Conservation (phyloP, 23 tunicate species). For the Halocynthia aurantium region DNA sequence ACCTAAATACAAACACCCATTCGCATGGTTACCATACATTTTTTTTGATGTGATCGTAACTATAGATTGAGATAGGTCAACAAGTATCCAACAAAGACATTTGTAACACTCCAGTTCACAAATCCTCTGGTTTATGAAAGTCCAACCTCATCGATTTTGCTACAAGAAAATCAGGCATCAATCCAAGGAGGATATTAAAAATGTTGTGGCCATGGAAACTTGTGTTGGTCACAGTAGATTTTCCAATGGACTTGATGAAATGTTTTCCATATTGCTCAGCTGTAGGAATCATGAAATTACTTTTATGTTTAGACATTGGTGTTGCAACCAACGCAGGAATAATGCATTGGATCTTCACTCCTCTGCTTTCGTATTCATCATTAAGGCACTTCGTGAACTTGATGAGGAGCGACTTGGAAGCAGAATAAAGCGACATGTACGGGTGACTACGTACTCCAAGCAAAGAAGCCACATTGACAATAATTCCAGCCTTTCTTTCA, state of each 20-base stretch:
- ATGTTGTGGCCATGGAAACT: slow-evolving; percentile 20
- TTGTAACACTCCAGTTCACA: no score
- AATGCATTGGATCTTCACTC: slow-evolving; percentile 12
- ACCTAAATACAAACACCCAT: no score
- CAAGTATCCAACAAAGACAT: no score
- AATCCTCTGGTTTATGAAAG: no score
- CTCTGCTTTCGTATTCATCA: slow-evolving; percentile 1
- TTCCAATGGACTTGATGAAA: slow-evolving; percentile 10
- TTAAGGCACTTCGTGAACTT: neutral
- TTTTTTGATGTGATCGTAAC: no score
- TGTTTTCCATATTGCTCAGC: slow-evolving; percentile 14
- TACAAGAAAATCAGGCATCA: slow-evolving; percentile 3
- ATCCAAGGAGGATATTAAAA: neutral
- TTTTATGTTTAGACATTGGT: slow-evolving; percentile 6
- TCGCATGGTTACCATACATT: no score
- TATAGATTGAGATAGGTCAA: no score
- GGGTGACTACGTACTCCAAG: slow-evolving; percentile 4
- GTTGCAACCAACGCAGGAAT: slow-evolving; percentile 12
- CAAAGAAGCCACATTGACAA: slow-evolving; percentile 8
- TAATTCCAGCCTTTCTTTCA: slow-evolving; percentile 7
- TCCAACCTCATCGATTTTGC: neutral
- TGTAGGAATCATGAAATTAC: slow-evolving; percentile 16
- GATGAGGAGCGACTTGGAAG: slow-evolving; percentile 1
- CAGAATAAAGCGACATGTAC: slow-evolving; percentile 4
- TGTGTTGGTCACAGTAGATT: slow-evolving; percentile 14